These are phyloP conservation scores for Pygocentrus nattereri DNA, from an alignment of 2,797 vertebrate genomes.

Conservation along the genomic window DNA sequence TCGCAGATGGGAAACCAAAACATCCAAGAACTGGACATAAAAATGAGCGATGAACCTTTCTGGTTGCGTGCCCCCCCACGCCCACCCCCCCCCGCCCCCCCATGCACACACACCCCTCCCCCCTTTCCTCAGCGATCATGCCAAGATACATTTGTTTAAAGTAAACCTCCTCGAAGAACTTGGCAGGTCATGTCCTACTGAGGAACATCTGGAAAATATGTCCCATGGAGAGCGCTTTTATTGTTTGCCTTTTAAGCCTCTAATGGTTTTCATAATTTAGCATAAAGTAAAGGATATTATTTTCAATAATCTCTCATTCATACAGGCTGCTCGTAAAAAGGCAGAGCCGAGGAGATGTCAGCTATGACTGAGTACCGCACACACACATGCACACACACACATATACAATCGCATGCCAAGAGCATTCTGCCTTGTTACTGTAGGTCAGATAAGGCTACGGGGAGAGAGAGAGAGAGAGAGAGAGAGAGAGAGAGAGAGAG, in stretches of 20 bases:
- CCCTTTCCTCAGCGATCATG: conserved; percentile 55
- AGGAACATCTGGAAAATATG: conserved; percentile 80
- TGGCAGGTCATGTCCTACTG: conserved; percentile 65
- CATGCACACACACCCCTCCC: not conserved
- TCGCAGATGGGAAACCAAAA: conserved; percentile 69
- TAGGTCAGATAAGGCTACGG: conserved; percentile 56
- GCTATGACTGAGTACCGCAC: conserved; percentile 47
- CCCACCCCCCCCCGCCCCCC: conserved; percentile 2
- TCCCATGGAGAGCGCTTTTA: conserved; percentile 59
- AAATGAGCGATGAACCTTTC: conserved; percentile 73
- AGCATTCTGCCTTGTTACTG: conserved; percentile 48
- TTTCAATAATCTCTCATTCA: conserved; percentile 66
- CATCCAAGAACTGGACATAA: conserved; percentile 71
- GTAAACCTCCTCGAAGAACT: conserved; percentile 78
- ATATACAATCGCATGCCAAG: conserved; percentile 47
- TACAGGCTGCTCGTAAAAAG: conserved; percentile 59
- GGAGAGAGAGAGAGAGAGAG: not conserved
- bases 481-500: not conserved
- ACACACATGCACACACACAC: conserved; percentile 31
- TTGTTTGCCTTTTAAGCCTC: conserved; percentile 62
- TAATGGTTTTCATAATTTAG: conserved; percentile 66
- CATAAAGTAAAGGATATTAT: conserved; percentile 63
- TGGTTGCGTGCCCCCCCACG: conserved; percentile 51
- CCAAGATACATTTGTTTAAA: conserved; percentile 75
- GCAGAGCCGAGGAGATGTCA: conserved; percentile 53